These are phyloP conservation scores for Panagrolaimus sp. DNA, from an alignment of 1,140 invertebrate species.

Conservation along the genomic window DNA sequence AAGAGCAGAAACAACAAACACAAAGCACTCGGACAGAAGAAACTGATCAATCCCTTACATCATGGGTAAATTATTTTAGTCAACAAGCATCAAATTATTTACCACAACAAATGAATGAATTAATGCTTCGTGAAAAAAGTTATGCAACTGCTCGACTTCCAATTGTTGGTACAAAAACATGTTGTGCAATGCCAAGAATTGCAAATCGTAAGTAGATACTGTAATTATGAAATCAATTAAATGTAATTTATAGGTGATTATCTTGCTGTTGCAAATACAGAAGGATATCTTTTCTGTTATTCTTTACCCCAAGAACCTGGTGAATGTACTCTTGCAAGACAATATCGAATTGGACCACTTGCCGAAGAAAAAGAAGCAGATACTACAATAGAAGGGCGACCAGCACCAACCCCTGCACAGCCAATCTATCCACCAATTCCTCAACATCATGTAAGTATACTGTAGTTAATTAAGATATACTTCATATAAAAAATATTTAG, in stretches of 20 bases:
- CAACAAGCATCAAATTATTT: conserved; percentile 41
- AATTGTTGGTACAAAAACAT: conserved; percentile 37
- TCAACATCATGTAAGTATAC: not conserved
- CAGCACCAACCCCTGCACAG: not conserved
- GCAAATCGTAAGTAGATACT: not conserved
- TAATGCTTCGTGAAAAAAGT: conserved; percentile 48
- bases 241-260: conserved; percentile 20
- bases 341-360: conserved; percentile 35
- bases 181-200: conserved; percentile 37
- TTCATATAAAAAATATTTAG: no score
- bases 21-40: not conserved
- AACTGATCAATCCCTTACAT: not conserved
- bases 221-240: no score
- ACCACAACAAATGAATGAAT: conserved; percentile 39
- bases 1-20: not conserved
- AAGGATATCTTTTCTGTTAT: conserved; percentile 46
- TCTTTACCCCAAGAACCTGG: conserved; percentile 25
- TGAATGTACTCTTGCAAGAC: conserved; percentile 38
- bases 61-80: conserved; percentile 45
- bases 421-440: not conserved
- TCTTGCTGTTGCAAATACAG: conserved; percentile 35
- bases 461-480: no score
- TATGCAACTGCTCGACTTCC: conserved; percentile 39
- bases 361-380: not conserved
- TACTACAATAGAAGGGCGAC: not conserved